These are phyloP conservation scores for Leptobrachium ailaonicum DNA, from an alignment of 2,113 vertebrate species.

Conservation along the genomic window DNA sequence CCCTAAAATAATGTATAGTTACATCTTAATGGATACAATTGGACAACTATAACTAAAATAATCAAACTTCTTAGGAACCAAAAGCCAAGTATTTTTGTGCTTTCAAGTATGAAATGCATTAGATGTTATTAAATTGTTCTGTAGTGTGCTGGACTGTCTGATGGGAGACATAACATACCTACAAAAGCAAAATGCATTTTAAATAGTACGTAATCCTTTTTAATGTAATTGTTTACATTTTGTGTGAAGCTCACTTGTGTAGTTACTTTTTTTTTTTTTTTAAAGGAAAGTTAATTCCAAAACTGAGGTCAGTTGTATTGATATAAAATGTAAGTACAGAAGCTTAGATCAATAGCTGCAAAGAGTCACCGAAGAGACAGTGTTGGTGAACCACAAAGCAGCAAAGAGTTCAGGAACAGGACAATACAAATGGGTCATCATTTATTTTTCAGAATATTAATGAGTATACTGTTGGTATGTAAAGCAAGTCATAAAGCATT, in stretches of 20 bases:
- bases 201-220: constrained; percentile 12
- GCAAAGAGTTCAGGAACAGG: constrained; percentile 25
- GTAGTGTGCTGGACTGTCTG: not conserved
- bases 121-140: constrained; percentile 19
- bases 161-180: not conserved
- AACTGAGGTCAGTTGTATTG: constrained; percentile 26
- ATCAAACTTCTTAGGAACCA: not conserved
- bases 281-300: constrained; percentile 10
- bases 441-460: constrained; percentile 22
- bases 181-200: not conserved
- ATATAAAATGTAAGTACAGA: constrained; percentile 27
- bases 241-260: constrained; percentile 5
- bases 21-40: not conserved
- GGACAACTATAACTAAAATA: not conserved
- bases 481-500: not conserved
- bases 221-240: constrained; percentile 18
- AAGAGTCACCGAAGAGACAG: constrained; percentile 27
- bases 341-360: constrained; percentile 31
- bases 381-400: constrained; percentile 41
- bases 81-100: constrained; percentile 17
- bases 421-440: not conserved
- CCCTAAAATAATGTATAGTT: too few relatives aligned
- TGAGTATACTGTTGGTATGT: not conserved
- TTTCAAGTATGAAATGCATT: constrained; percentile 9
- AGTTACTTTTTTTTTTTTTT: too few relatives aligned